phyloP scores from a whole-genome alignment of 2,888 invertebrate genomes.

The Panopea generosa region DNA sequence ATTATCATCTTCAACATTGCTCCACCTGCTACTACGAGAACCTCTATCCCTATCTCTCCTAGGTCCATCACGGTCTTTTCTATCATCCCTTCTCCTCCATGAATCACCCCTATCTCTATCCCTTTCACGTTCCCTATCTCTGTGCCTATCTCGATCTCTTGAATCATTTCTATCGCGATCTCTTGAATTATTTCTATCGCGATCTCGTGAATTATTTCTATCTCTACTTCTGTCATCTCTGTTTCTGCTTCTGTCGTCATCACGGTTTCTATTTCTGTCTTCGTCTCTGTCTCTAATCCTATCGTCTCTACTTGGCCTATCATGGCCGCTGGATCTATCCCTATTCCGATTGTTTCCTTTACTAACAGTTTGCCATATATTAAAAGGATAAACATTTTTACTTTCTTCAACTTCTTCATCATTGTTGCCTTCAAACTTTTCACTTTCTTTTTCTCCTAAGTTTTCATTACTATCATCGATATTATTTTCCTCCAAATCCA shows the following conservation, averaged over 20 bases:
- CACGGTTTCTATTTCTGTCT: constrained; percentile 44
- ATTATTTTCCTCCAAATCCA: constrained; percentile 3
- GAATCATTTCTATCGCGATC: constrained; percentile 22
- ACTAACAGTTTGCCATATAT: constrained; percentile 50
- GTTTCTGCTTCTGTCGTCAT: constrained; percentile 37
- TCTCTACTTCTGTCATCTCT: constrained; percentile 38
- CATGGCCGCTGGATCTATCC: constrained; percentile 48
- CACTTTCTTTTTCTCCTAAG: constrained; percentile 1
- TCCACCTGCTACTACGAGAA: constrained; percentile 65
- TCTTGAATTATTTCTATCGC: constrained; percentile 40
- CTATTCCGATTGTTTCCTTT: constrained; percentile 27
- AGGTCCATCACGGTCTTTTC: constrained; percentile 21
- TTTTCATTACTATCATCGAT: constrained; percentile 6
- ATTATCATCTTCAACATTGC: constrained; percentile 51
- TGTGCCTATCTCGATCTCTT: constrained; percentile 33
- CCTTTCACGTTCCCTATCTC: constrained; percentile 25
- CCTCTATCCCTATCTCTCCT: constrained; percentile 41
- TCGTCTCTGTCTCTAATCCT: constrained; percentile 21
- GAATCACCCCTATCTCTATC: constrained; percentile 21
- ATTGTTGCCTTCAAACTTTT: constrained; percentile 19
- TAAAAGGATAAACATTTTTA: constrained; percentile 43
- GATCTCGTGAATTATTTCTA: constrained; percentile 45
- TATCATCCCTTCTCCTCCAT: constrained; percentile 14
- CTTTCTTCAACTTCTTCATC: constrained; percentile 22
- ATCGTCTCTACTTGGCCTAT: constrained; percentile 54